phyloP scores from a whole-genome alignment of 1,140 invertebrate species.

The Cotesia glomerata region DNA sequence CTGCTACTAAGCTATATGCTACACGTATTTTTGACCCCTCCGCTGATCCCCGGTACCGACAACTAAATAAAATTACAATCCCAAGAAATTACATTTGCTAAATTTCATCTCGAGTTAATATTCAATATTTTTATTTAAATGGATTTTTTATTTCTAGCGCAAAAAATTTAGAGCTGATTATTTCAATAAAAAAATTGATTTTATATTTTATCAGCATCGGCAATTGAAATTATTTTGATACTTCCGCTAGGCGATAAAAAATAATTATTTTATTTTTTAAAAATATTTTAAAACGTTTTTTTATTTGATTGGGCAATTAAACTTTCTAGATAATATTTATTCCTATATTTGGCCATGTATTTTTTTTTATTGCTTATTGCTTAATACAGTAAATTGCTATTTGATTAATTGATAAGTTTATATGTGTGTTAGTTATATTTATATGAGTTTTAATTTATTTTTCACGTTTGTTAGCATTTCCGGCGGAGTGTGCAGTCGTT shows the following conservation, averaged over 20 bases:
- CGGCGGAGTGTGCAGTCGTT: conserved; percentile 8
- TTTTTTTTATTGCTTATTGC: not conserved
- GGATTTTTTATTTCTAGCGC: no score
- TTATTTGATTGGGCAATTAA: no score
- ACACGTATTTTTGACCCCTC: conserved; percentile 6
- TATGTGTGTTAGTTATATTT: not conserved
- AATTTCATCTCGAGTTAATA: no score
- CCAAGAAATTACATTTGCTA: not conserved
- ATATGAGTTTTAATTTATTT: conserved; percentile 14
- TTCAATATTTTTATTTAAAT: not conserved
- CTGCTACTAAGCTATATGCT: conserved; percentile 22
- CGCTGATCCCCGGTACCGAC: conserved; percentile 23
- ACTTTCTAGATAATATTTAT: no score
- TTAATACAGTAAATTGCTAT: not conserved
- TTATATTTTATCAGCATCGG: no score
- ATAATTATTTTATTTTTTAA: no score
- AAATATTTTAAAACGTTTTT: no score
- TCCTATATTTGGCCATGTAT: no score
- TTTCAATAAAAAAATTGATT: no score
- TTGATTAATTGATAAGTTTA: not conserved
- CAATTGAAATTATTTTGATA: not conserved
- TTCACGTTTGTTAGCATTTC: conserved; percentile 5
- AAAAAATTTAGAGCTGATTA: no score
- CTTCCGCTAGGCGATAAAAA: no score
- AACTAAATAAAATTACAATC: conserved; percentile 9